phyloP scores from a whole-genome alignment of 2,888 invertebrate genomes.

The Acronicta aceris region DNA sequence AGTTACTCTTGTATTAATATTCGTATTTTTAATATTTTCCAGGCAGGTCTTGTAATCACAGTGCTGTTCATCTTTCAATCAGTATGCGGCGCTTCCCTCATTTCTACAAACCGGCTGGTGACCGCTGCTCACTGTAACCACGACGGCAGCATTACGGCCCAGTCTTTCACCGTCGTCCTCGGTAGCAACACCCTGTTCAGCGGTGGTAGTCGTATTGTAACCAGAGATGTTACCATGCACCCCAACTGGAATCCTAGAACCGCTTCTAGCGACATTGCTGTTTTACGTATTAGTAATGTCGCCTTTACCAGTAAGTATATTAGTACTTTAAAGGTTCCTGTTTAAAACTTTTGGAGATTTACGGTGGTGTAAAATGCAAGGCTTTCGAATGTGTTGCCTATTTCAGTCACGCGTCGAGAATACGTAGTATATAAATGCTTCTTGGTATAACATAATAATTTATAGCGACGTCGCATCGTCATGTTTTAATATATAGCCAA shows the following conservation, averaged over 20 bases:
- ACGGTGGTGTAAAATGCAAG: too few species aligned
- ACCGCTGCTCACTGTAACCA: slow-evolving; percentile 72
- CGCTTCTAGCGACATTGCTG: slow-evolving; percentile 66
- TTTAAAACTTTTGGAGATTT: too few species aligned
- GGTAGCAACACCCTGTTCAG: slow-evolving; percentile 69
- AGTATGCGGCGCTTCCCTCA: slow-evolving; percentile 70
- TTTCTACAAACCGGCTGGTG: slow-evolving; percentile 58
- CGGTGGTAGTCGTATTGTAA: slow-evolving; percentile 64
- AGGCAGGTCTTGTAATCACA: slow-evolving; percentile 72
- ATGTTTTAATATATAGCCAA: too few species aligned
- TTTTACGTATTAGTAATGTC: slow-evolving; percentile 56
- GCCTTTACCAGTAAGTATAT: slow-evolving; percentile 57
- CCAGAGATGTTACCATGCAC: slow-evolving; percentile 61
- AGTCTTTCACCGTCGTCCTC: slow-evolving; percentile 65
- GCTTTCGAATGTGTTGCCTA: too few species aligned
- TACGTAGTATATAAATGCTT: too few species aligned
- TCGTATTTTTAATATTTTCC: slow-evolving; percentile 12
- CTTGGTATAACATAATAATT: too few species aligned
- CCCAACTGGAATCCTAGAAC: slow-evolving; percentile 62
- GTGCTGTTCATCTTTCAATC: slow-evolving; percentile 64
- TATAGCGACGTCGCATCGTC: too few species aligned
- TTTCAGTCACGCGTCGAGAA: too few species aligned
- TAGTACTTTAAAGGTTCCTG: not conserved
- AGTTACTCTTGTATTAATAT: too few species aligned
- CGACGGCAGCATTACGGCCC: slow-evolving; percentile 64